Evolutionary conservation across 2,113 vertebrate genomes (phyloP), one percentile per base, ranked within the genome.

Genomic region (Rafetus swinhoei): DNA sequence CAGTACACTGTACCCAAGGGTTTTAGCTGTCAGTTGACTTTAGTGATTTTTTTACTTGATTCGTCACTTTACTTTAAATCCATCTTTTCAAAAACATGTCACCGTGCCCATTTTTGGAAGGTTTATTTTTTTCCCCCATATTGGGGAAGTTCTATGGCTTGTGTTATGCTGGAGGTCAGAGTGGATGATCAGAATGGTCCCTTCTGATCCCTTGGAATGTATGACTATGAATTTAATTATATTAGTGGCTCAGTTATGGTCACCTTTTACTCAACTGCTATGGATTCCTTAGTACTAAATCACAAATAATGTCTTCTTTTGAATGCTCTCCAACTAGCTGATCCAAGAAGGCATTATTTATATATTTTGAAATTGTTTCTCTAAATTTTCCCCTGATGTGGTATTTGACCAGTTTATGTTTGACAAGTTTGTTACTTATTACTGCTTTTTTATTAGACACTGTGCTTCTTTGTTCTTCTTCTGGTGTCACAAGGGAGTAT

Each of bases 201-300:
- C 62, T 69, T n/a, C 32, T 69, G 32, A 7, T 45, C 45, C 15
- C 29, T 32, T 69, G 62, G 62, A n/a, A 69, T 18, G 15, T 18
- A 69, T 69, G 62, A 69, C 32, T n/a, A n/a, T 69, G 50, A 79
- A 39, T 4, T 22, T 81, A 93, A 96, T 81, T 84, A 89, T 35
- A 92, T 0, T 45, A 82, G 94, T 84, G 56, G 53, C 83, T 87
- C 7, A 39, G 12, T 77, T 81, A 59, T 52, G 87, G 77, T 3
- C 56, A 88, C 65, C 79, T 94, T 81, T 80, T 93, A n/a, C 92
- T 89, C 3, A 1, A 95, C 79, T 87, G 35, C 74, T 74, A 8
- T 77, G 45, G 22, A 25, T 92, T 85, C 59, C 53, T 3, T 86
- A 74, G 65, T 21, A 79, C 85, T 54, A 94, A 90, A 88, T 29